phyloP scores from a whole-genome alignment of 2,888 invertebrate species.

The Netelia melanura region DNA sequence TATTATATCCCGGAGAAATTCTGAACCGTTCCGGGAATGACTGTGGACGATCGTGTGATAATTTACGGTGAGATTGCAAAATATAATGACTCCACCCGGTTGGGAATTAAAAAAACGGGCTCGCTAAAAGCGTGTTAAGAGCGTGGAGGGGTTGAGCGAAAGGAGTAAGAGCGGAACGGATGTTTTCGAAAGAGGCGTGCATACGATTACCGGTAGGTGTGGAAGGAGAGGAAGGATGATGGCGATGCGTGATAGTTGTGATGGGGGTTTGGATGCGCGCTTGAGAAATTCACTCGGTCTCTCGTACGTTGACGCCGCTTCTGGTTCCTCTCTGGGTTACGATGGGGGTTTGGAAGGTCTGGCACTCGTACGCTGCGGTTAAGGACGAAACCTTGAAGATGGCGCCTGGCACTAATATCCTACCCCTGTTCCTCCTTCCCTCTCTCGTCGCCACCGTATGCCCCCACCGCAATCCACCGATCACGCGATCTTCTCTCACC shows the following conservation, averaged over 20 bases:
- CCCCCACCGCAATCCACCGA: slow-evolving; percentile 67
- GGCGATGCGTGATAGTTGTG: slow-evolving; percentile 34
- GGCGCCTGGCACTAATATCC: slow-evolving; percentile 78
- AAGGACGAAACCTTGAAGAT: slow-evolving; percentile 76
- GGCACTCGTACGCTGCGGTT: slow-evolving; percentile 68
- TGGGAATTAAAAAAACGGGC: slow-evolving; percentile 46
- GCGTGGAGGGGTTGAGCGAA: neutral
- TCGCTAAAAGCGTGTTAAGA: slow-evolving; percentile 32
- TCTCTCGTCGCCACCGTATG: slow-evolving; percentile 32
- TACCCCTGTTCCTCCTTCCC: slow-evolving; percentile 69
- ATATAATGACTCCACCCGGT: slow-evolving; percentile 56
- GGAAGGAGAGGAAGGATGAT: slow-evolving; percentile 25
- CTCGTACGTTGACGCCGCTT: slow-evolving; percentile 30
- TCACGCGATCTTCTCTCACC: slow-evolving; percentile 76
- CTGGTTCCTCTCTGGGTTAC: neutral
- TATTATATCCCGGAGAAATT: slow-evolving; percentile 10
- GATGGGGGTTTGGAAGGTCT: slow-evolving; percentile 1
- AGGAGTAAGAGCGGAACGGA: slow-evolving; percentile 21
- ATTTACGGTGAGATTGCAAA: slow-evolving; percentile 61
- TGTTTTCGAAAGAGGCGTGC: slow-evolving; percentile 51
- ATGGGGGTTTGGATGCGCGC: slow-evolving; percentile 24
- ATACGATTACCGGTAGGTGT: slow-evolving; percentile 43
- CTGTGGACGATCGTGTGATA: slow-evolving; percentile 21
- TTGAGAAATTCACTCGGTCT: slow-evolving; percentile 51
- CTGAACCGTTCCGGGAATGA: slow-evolving; percentile 38